phyloP scores from a whole-genome alignment of 2,113 vertebrate genomes.

The Heptranchias perlo region DNA sequence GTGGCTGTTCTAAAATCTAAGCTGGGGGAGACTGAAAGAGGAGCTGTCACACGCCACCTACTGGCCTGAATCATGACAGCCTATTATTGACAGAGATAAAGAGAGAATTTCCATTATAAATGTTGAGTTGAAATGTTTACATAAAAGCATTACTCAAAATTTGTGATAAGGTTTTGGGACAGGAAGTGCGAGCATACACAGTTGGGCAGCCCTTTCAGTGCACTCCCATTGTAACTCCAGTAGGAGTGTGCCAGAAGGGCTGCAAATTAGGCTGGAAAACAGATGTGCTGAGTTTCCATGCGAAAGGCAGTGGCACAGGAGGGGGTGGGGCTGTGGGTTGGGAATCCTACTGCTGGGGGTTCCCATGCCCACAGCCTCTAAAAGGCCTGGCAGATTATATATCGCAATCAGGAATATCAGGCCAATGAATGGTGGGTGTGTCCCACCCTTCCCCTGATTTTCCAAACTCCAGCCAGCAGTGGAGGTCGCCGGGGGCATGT shows the following conservation, averaged over 20 bases:
- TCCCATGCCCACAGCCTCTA: neutral
- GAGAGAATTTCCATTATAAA: neutral
- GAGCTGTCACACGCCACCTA: neutral
- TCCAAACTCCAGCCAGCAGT: neutral
- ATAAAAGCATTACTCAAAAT: neutral
- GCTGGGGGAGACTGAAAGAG: neutral
- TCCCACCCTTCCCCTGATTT: too few species aligned
- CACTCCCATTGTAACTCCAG: neutral
- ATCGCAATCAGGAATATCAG: neutral
- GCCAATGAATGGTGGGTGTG: too few species aligned
- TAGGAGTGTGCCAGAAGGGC: neutral
- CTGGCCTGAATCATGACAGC: neutral
- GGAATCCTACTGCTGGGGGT: too few species aligned
- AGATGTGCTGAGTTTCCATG: neutral
- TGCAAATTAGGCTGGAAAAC: neutral
- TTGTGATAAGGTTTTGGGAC: neutral
- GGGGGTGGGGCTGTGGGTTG: neutral
- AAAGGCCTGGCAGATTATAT: neutral
- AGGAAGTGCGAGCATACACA: neutral
- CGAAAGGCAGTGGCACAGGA: neutral
- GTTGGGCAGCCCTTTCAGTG: neutral
- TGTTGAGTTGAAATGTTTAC: neutral
- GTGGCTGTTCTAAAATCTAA: neutral
- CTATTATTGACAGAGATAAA: neutral
- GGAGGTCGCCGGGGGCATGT: neutral